These are phyloP conservation scores for Mesocentrotus franciscanus DNA, from an alignment of 53 echinoderm and acorn worm genomes.

Conservation along the genomic window DNA sequence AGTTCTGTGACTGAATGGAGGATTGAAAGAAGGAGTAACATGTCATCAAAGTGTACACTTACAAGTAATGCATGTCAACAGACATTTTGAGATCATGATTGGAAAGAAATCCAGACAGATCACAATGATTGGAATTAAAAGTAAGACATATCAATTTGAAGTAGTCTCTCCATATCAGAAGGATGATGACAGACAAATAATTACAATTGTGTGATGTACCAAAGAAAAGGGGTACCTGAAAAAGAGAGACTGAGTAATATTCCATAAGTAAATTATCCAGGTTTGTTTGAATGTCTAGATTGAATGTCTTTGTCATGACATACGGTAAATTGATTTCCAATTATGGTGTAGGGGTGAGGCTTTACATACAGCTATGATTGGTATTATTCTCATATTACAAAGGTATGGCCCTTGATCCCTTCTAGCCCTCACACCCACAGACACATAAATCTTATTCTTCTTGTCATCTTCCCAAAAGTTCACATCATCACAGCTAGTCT, in stretches of 20 bases:
- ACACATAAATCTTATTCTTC: slow-evolving; percentile 26
- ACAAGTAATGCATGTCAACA: background rate
- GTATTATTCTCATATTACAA: background rate
- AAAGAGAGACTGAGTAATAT: background rate
- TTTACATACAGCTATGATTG: background rate
- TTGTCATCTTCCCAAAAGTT: background rate
- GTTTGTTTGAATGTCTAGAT: background rate
- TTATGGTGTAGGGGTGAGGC: background rate
- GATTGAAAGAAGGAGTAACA: no score
- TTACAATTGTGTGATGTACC: no score
- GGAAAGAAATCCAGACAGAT: background rate
- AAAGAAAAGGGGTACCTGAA: no score
- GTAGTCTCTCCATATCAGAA: background rate
- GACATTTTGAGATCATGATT: background rate
- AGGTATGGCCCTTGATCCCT: background rate
- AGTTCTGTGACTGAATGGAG: no score
- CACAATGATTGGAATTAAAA: background rate
- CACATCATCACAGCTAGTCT: background rate
- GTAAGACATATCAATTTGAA: background rate
- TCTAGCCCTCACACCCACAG: background rate
- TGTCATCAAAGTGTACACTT: background rate
- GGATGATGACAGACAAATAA: background rate
- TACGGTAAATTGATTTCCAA: background rate
- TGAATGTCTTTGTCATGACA: background rate
- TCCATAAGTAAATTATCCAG: background rate